Conservation (phyloP, 2,113 vertebrate species). For the Sylvietta virens region DNA sequence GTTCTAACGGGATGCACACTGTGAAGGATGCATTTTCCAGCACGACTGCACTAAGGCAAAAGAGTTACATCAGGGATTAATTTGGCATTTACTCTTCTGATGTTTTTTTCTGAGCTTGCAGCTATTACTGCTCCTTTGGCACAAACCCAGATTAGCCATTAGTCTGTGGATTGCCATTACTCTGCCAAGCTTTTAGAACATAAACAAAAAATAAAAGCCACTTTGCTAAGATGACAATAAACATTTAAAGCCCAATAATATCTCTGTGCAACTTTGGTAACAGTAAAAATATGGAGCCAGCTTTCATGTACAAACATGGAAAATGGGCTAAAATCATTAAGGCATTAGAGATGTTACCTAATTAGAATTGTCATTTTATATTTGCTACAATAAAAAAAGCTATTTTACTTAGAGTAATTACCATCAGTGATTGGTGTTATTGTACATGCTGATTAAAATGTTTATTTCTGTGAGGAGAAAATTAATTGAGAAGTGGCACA, state of each 20-base stretch:
- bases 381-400: constrained; percentile 25
- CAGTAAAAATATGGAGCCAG: constrained; percentile 16
- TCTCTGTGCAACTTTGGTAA: constrained; percentile 1
- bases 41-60: neutral
- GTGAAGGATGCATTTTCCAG: neutral
- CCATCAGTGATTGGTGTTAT: neutral
- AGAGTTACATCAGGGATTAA: constrained; percentile 1
- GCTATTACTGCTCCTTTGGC: constrained; percentile 38
- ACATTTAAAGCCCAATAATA: constrained; percentile 48
- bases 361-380: constrained; percentile 44
- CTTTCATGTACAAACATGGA: constrained; percentile 13
- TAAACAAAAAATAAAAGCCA: constrained; percentile 55
- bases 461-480: neutral
- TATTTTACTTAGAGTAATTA: constrained; percentile 30
- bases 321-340: constrained; percentile 26
- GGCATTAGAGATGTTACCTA: constrained; percentile 9
- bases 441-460: constrained; percentile 35
- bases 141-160: constrained; percentile 53
- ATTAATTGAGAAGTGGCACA: neutral
- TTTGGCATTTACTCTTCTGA: constrained; percentile 39
- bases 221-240: constrained; percentile 49
- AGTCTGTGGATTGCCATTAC: constrained; percentile 1
- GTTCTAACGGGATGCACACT: neutral
- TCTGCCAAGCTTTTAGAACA: constrained; percentile 39
- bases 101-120: neutral